These are phyloP conservation scores for Polydrusus cervinus DNA, from an alignment of 2,888 invertebrate genomes.

Conservation along the genomic window DNA sequence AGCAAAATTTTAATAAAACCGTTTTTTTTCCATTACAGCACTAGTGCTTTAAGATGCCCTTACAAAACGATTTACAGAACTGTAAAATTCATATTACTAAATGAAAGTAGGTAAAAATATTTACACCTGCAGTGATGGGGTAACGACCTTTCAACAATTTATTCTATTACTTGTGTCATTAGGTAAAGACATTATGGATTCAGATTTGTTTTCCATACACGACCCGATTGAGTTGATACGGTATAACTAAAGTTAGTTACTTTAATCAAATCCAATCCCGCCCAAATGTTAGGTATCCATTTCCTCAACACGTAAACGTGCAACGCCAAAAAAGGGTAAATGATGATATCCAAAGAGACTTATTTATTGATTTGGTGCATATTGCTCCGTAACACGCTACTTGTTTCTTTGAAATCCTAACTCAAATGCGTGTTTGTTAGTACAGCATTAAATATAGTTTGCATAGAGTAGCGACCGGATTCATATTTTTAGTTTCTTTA, in stretches of 20 bases:
- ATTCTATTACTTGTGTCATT: too few species aligned
- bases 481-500: conserved; percentile 17
- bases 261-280: conserved; percentile 48
- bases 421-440: conserved; percentile 38
- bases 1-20: too few species aligned
- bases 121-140: too few species aligned
- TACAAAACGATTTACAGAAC: too few species aligned
- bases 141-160: too few species aligned
- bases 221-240: neutral
- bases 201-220: too few species aligned
- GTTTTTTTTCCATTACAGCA: too few species aligned
- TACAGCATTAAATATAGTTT: conserved; percentile 40
- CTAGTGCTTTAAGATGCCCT: too few species aligned
- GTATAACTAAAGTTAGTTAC: conserved; percentile 35
- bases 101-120: too few species aligned
- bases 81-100: too few species aligned
- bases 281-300: conserved; percentile 52
- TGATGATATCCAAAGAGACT: conserved; percentile 54
- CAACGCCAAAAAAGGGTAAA: conserved; percentile 46
- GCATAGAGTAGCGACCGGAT: conserved; percentile 29
- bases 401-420: conserved; percentile 51
- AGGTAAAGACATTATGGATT: too few species aligned
- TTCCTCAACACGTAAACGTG: conserved; percentile 51
- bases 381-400: conserved; percentile 49
- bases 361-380: conserved; percentile 54